phyloP scores from a whole-genome alignment of 1,140 invertebrate genomes.

The Achroia grisella region DNA sequence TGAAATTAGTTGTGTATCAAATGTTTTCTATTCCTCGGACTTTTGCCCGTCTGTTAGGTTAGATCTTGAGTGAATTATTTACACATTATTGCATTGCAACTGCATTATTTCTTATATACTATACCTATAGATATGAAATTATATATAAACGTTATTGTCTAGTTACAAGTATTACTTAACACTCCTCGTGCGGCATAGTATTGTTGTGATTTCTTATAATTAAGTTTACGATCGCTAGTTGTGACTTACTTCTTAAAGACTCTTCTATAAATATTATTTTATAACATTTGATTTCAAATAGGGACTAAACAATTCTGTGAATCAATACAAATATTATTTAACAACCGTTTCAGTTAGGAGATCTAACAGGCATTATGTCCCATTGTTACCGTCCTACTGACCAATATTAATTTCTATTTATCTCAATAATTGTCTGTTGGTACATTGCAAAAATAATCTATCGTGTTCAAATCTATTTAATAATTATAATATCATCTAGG shows the following conservation, averaged over 20 bases:
- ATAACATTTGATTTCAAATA: too few species aligned
- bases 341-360: too few species aligned
- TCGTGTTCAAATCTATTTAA: slow-evolving; percentile 1
- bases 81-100: slow-evolving; percentile 34
- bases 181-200: slow-evolving; percentile 31
- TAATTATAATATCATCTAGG: slow-evolving; percentile 3
- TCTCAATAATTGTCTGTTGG: slow-evolving; percentile 1
- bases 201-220: slow-evolving; percentile 34
- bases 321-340: too few species aligned
- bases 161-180: slow-evolving; percentile 26
- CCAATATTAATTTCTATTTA: slow-evolving; percentile 9
- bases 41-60: slow-evolving; percentile 51
- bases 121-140: slow-evolving; percentile 38
- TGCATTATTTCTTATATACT: slow-evolving; percentile 34
- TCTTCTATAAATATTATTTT: too few species aligned
- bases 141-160: slow-evolving; percentile 29
- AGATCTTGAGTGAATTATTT: slow-evolving; percentile 36
- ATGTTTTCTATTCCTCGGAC: slow-evolving; percentile 53
- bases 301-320: too few species aligned
- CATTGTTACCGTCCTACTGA: slow-evolving; percentile 28
- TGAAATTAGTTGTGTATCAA: slow-evolving; percentile 45
- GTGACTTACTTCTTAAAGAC: slow-evolving; percentile 18
- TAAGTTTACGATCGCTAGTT: slow-evolving; percentile 52
- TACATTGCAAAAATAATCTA: slow-evolving; percentile 1
- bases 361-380: slow-evolving; percentile 3